Percentiles rank a stretch among this genome's conserved stretches.
These are phyloP conservation scores for Urocolius indicus DNA, from an alignment of 2,113 vertebrate species.

Conservation along the genomic window DNA sequence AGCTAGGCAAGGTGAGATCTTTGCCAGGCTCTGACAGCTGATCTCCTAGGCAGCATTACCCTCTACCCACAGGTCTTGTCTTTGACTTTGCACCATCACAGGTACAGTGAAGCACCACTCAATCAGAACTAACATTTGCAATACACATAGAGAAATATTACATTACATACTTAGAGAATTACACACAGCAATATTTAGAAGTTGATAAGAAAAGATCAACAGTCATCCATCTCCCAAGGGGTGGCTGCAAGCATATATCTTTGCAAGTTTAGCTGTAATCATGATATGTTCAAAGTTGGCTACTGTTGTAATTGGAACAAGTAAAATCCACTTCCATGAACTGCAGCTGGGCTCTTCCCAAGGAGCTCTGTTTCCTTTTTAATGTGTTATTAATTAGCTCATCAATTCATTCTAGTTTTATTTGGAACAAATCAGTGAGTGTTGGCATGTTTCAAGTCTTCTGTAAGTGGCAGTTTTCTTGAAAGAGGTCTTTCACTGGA, in stretches of 20 bases:
- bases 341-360: conserved; percentile 33
- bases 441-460: not conserved
- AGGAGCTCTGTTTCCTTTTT: conserved; percentile 2
- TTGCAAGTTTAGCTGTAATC: not conserved
- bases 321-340: not conserved
- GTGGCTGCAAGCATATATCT: not conserved
- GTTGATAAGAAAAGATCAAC: not conserved
- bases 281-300: not conserved
- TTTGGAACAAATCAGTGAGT: not conserved
- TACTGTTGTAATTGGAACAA: not conserved
- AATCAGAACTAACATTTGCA: not conserved
- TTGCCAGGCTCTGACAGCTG: not conserved
- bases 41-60: not conserved
- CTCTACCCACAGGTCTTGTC: not conserved
- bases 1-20: not conserved
- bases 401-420: conserved; percentile 17
- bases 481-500: not conserved
- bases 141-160: too few species aligned
- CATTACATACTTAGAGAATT: too few species aligned
- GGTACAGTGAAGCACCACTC: not conserved
- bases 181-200: not conserved
- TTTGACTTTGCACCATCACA: not conserved
- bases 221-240: not conserved
- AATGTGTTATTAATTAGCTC: conserved; percentile 36
- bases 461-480: not conserved